Conservation (phyloP, 2,797 vertebrate genomes). For the Harpagifer antarcticus region DNA sequence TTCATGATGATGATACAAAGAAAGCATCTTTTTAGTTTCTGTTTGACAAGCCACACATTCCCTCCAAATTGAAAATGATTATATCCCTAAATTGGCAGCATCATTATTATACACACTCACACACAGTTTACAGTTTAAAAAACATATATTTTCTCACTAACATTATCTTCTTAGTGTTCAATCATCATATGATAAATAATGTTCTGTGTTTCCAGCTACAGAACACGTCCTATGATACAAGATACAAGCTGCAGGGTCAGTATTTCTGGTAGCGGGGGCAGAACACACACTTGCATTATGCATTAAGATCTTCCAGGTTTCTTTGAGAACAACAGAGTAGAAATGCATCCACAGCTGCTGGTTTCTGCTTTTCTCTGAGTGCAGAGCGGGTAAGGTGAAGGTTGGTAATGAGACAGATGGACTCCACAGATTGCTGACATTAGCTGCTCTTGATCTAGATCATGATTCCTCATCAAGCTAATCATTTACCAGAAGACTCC, state of each 20-base stretch:
- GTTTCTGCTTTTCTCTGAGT: constrained; percentile 42
- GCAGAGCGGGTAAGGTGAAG: constrained; percentile 48
- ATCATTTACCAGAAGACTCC: constrained; percentile 81
- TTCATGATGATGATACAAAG: constrained; percentile 24
- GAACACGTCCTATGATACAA: constrained; percentile 36
- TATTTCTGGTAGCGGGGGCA: constrained; percentile 30
- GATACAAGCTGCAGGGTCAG: constrained; percentile 46
- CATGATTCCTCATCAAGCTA: constrained; percentile 83
- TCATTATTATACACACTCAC: constrained; percentile 21
- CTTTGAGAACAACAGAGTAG: constrained; percentile 30
- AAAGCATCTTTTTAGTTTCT: constrained; percentile 1
- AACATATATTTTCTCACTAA: neutral
- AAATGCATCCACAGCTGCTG: constrained; percentile 51
- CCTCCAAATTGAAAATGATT: neutral
- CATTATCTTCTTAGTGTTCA: constrained; percentile 6
- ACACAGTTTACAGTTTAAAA: too few relatives aligned
- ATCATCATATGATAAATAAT: constrained; percentile 9
- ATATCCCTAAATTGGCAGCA: neutral
- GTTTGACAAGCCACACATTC: neutral
- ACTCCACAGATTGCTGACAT: constrained; percentile 83
- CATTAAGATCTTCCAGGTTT: constrained; percentile 28
- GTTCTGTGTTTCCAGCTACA: constrained; percentile 6
- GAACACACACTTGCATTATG: constrained; percentile 52
- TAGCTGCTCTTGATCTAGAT: constrained; percentile 82
- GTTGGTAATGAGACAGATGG: constrained; percentile 80